phyloP scores from a whole-genome alignment of 1,140 invertebrate species.

The Drosophila willistoni region DNA sequence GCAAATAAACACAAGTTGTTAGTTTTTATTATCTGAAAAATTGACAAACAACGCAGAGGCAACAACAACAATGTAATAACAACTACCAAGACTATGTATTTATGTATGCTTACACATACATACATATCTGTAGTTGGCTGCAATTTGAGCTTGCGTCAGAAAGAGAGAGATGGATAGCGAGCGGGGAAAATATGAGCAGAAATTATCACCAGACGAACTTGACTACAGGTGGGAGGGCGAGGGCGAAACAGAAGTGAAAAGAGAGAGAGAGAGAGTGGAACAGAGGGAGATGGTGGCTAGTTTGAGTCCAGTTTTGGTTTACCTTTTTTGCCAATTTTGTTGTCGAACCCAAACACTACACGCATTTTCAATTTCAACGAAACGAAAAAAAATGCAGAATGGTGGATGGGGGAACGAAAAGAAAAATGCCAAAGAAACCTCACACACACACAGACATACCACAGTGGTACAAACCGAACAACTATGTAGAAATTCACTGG shows the following conservation, averaged over 20 bases:
- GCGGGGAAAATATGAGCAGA: slow-evolving; percentile 29
- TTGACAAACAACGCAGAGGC: slow-evolving; percentile 36
- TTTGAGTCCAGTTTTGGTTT: slow-evolving; percentile 34
- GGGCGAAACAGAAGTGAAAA: background rate
- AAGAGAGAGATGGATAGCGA: background rate
- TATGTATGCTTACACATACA: background rate
- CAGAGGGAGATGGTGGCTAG: slow-evolving; percentile 4
- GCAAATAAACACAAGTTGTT: slow-evolving; percentile 54
- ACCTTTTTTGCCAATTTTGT: slow-evolving; percentile 25
- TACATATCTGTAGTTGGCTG: slow-evolving; percentile 21
- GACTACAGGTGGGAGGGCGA: background rate
- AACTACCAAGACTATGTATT: slow-evolving; percentile 29
- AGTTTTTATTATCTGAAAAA: slow-evolving; percentile 65
- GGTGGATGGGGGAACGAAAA: background rate
- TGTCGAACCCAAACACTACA: slow-evolving; percentile 24
- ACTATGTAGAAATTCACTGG: slow-evolving; percentile 46
- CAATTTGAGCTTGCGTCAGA: slow-evolving; percentile 4
- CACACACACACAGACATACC: slow-evolving; percentile 8
- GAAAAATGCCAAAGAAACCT: slow-evolving; percentile 7
- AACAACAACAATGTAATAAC: slow-evolving; percentile 33
- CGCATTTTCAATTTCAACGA: slow-evolving; percentile 51
- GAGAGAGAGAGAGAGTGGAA: slow-evolving; percentile 1
- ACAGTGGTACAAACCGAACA: slow-evolving; percentile 26
- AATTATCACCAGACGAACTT: slow-evolving; percentile 32
- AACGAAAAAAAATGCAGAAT: slow-evolving; percentile 22